A percentile compares a stretch with the other conserved stretches of the same genome.
These are phyloP conservation scores for Armadillidium nasatum DNA, from an alignment of 1,140 invertebrate species.

Conservation along the genomic window DNA sequence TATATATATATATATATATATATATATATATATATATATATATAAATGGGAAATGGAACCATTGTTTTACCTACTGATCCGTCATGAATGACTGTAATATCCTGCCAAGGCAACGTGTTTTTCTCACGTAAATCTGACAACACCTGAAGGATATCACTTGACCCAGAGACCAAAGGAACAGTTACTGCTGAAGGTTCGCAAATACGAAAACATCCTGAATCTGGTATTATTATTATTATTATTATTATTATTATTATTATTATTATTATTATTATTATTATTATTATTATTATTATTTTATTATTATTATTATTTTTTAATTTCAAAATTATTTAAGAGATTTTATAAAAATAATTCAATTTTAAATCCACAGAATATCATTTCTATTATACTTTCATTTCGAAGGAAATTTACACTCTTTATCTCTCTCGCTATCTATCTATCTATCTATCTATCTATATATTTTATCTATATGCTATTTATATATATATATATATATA, in stretches of 20 bases:
- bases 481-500: too few species aligned
- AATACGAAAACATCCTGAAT: conserved; percentile 66
- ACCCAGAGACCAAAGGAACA: conserved; percentile 59
- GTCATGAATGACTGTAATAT: conserved; percentile 64
- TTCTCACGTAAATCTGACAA: conserved; percentile 63
- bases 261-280: conserved; percentile 41
- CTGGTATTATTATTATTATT: conserved; percentile 46
- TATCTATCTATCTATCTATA: too few species aligned
- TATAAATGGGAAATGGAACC: neutral
- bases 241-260: neutral
- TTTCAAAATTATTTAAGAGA: too few species aligned
- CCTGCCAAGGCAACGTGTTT: conserved; percentile 62
- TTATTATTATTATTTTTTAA: too few species aligned
- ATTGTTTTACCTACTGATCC: conserved; percentile 58
- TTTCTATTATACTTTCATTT: too few species aligned
- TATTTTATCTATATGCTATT: too few species aligned
- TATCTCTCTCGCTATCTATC: too few species aligned
- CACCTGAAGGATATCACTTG: conserved; percentile 68
- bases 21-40: conserved; percentile 21
- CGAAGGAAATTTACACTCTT: conserved; percentile 46
- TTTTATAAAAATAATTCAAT: too few species aligned
- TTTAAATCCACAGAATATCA: too few species aligned
- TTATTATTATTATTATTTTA: too few species aligned
- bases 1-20: neutral
- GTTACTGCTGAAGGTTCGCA: conserved; percentile 61